phyloP scores from a whole-genome alignment of 2,888 invertebrate genomes.

The Latrodectus hesperus region DNA sequence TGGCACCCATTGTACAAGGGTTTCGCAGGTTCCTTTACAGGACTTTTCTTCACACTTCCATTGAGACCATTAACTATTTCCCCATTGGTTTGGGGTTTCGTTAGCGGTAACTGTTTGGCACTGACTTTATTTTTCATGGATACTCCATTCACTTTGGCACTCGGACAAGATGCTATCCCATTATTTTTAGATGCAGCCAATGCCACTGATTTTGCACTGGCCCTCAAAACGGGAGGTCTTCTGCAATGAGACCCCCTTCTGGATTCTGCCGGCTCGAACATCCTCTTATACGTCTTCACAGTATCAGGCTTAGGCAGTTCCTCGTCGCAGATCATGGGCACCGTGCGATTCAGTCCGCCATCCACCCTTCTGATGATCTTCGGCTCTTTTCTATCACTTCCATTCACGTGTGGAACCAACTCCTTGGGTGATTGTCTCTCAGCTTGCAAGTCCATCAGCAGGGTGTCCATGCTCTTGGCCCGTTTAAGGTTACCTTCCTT shows the following conservation, averaged over 20 bases:
- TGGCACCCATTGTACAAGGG: conserved; percentile 45
- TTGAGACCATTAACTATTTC: background rate
- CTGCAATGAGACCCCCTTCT: conserved; percentile 52
- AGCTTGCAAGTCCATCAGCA: conserved; percentile 74
- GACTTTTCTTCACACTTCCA: conserved; percentile 20
- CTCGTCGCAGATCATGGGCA: conserved; percentile 73
- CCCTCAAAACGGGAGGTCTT: conserved; percentile 62
- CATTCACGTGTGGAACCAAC: background rate
- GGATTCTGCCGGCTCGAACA: conserved; percentile 81
- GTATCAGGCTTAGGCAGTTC: conserved; percentile 92
- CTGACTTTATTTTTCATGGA: conserved; percentile 42
- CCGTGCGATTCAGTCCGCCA: conserved; percentile 25
- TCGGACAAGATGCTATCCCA: conserved; percentile 20
- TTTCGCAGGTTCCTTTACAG: conserved; percentile 15
- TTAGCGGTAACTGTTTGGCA: conserved; percentile 55
- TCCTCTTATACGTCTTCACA: conserved; percentile 87
- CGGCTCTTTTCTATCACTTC: conserved; percentile 18
- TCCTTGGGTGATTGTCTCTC: background rate
- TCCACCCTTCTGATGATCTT: conserved; percentile 44
- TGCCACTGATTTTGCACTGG: conserved; percentile 50
- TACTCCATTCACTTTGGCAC: conserved; percentile 63
- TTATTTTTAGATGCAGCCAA: conserved; percentile 33
- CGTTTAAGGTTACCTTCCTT: conserved; percentile 79
- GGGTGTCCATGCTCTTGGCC: conserved; percentile 89
- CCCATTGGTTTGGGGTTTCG: conserved; percentile 50